Percentiles rank a stretch among this genome's conserved stretches.
These are phyloP conservation scores for Hyperoplus immaculatus DNA, from an alignment of 2,797 vertebrate species.

Conservation along the genomic window DNA sequence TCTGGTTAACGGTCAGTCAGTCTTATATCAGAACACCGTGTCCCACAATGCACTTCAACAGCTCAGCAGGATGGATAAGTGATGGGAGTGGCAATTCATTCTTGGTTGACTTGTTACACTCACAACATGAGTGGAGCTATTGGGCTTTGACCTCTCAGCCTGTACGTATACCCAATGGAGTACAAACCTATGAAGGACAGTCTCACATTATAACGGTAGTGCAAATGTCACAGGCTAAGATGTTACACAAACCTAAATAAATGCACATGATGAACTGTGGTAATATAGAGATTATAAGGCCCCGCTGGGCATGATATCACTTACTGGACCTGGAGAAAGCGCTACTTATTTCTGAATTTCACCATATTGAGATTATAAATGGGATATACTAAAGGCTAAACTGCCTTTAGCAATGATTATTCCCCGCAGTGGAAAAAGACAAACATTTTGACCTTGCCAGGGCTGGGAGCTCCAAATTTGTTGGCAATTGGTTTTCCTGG, in stretches of 20 bases:
- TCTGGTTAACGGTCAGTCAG: neutral
- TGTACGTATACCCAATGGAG: neutral
- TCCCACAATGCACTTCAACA: neutral
- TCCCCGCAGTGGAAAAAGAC: slow-evolving; percentile 10
- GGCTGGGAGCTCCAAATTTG: slow-evolving; percentile 1
- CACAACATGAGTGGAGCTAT: neutral
- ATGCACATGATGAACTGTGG: neutral
- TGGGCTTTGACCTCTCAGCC: neutral
- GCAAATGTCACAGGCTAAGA: neutral
- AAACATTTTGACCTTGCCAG: slow-evolving; percentile 21
- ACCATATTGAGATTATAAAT: neutral
- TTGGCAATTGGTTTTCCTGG: slow-evolving; percentile 11
- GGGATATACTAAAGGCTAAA: neutral
- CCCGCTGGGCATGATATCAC: neutral
- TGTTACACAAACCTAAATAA: neutral
- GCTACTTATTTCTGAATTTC: neutral
- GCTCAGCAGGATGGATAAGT: neutral
- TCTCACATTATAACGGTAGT: neutral
- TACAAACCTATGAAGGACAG: neutral
- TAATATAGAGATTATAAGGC: slow-evolving; percentile 1
- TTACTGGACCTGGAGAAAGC: neutral
- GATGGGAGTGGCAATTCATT: neutral
- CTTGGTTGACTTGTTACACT: slow-evolving; percentile 8
- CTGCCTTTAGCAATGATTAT: neutral
- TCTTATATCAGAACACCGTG: neutral